Base-by-base conservation (phyloP, 2,888 invertebrate genomes). In the Campopleginae sp. region DNA sequence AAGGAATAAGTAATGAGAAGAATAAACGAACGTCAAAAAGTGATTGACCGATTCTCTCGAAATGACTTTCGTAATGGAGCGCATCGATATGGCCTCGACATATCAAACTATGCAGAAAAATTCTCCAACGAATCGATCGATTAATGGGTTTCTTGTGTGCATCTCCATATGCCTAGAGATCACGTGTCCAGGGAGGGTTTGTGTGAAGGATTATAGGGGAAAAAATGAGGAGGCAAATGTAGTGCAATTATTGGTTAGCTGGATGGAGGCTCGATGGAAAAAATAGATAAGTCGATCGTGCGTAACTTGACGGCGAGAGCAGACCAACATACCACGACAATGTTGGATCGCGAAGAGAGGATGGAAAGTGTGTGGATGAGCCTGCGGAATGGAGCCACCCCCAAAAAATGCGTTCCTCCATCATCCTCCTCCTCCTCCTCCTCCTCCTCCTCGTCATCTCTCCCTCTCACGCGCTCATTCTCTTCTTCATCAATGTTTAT, bases 331-430 rank as follows among this genome's bases (percentile, higher is more conserved):
- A 58, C 58, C 14, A 58, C 27, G 14, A 58, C 27, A 27, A 58
- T 27, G 12, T 19, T 54, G 8, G 27, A 54, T 27, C 14, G 14
- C 27, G 27, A 68, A 46, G 66, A 33, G 23, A 58, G 8, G 17
- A 42, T 63, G 12, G 68, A 54, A 63, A 65, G 79, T 81, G 79
- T 81, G 75, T 71, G 75, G 79, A 38, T 38, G 38, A 81, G 79
- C 65, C 38, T 74, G n/a, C n/a, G 61, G 80, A 51, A 76, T 65
- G 58, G 68, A 76, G 65, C 84, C 87, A 87, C 68, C 87, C 87
- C 87, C 81, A 65, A 87, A 87, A 85, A 77, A 86, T 70, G 61
- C 61, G 7, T 61, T 75, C 80, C 33, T 75, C 68, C 54, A 79
- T 70, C 70, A 51, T 77, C 66, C 19, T n/a, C n/a, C n/a, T n/a